These are phyloP conservation scores for Falco columbarius DNA, from an alignment of 2,797 vertebrate genomes.

Conservation along the genomic window DNA sequence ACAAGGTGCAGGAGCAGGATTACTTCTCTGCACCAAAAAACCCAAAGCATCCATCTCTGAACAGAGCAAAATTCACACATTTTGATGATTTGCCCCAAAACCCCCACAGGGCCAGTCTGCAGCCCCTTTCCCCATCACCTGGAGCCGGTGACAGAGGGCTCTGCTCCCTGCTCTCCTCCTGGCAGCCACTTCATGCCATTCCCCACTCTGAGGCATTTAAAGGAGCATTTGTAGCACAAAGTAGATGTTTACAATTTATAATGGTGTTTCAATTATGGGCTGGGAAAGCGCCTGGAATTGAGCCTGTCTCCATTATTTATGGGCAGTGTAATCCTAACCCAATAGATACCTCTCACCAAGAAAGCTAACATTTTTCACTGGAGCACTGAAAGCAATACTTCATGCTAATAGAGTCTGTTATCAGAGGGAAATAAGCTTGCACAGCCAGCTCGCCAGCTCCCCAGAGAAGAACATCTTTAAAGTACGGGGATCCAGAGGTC, in stretches of 20 bases:
- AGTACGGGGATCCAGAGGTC: not conserved
- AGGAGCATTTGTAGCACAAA: not conserved
- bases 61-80: not conserved
- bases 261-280: slow-evolving; percentile 36
- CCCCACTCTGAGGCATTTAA: not conserved
- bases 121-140: not conserved
- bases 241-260: slow-evolving; percentile 45
- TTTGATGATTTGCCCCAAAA: not conserved
- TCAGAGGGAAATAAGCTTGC: not conserved
- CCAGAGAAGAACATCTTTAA: not conserved
- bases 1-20: not conserved
- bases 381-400: not conserved
- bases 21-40: too few relatives aligned
- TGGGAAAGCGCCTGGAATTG: slow-evolving; percentile 35
- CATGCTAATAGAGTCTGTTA: slow-evolving; percentile 45
- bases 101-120: too few relatives aligned
- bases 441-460: not conserved
- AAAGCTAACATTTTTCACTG: slow-evolving; percentile 17
- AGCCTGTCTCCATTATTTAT: slow-evolving; percentile 52
- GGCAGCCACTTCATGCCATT: not conserved
- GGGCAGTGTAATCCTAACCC: slow-evolving; percentile 40
- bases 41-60: not conserved
- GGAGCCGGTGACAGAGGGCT: not conserved
- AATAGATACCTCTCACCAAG: not conserved
- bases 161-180: not conserved